A percentile compares a stretch with the other conserved stretches of the same genome.
These are phyloP conservation scores for Vidua chalybeata DNA, from an alignment of 2,113 vertebrate genomes.

Conservation along the genomic window DNA sequence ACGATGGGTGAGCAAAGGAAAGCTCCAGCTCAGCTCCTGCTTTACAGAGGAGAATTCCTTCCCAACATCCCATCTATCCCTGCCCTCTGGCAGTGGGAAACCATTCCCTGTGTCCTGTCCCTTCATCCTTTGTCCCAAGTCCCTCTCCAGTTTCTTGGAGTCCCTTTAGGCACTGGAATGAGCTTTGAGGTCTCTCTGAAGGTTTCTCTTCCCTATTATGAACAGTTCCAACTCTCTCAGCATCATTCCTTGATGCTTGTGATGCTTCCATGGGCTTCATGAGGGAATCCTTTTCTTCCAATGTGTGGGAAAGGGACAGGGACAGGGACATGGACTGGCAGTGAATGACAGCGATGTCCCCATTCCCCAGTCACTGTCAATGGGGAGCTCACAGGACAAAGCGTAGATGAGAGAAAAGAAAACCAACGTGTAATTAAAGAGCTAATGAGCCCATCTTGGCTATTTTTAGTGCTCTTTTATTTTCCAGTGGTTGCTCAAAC, in stretches of 20 bases:
- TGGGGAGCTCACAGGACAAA: background rate
- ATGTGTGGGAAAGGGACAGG: background rate
- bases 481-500: constrained; percentile 56
- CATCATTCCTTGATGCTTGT: background rate
- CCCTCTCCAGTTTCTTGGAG: background rate
- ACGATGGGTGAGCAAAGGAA: background rate
- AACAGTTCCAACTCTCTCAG: background rate
- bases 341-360: background rate
- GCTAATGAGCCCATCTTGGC: constrained; percentile 12
- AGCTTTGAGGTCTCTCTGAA: background rate
- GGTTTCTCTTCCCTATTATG: background rate
- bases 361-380: background rate
- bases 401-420: background rate
- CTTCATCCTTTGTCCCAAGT: background rate
- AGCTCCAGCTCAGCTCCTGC: background rate
- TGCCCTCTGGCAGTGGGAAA: background rate
- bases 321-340: background rate
- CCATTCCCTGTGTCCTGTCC: background rate
- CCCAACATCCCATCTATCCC: background rate
- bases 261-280: background rate
- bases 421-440: constrained; percentile 36
- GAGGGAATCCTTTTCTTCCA: background rate
- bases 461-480: constrained; percentile 53
- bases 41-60: background rate
- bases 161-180: background rate